Evolutionary conservation across 2,113 vertebrate genomes (phyloP), one percentile per base, ranked within the genome.

Genomic region (Piprites chloris): DNA sequence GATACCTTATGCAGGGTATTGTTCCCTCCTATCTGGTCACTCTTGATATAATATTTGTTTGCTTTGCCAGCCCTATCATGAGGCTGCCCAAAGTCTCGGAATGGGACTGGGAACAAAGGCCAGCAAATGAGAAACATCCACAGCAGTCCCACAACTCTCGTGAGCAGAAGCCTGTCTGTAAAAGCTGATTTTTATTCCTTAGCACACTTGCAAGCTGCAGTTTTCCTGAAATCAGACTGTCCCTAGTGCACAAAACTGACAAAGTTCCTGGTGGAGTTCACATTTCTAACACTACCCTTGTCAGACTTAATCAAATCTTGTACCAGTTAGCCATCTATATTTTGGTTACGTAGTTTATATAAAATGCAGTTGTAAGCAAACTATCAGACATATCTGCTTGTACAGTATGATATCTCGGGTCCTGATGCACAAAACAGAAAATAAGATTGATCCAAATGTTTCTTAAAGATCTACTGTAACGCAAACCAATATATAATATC

Each of bases 301-400:
- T 93, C 90, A 96, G 61, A 87, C 24, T 75, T 62, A 91, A 92
- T 94, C 90, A 81, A 58, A 55, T 74, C 76, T 92, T 96, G 58
- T 83, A 87, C 26, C 63, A 77, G 91, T 87, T 93, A 90, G 30
- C 42, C 52, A 61, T 89, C 66, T 77, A 20, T 80, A 85, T 93
- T 96, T 96, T 62, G 11, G 28, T 71, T 82, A 27, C 24, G 20
- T 55, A 49, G 19, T 49, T 53, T 63, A 17, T 55, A 85, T 63
- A 89, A 92, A 92, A 93, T 85, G 33, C 42, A 87, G 41, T 76
- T 79, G 39, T 91, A 91, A 90, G 63, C 41, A 77, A 83, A 62
- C 80, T 90, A 37, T 72, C 74, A 76, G 49, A 84, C 46, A 83
- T 68, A 67, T 84, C 30, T 88, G 20, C 74, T 61, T 94, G 78